Evolutionary conservation across 2,888 invertebrate genomes (phyloP).

Genomic region (Limulus polyphemus): DNA sequence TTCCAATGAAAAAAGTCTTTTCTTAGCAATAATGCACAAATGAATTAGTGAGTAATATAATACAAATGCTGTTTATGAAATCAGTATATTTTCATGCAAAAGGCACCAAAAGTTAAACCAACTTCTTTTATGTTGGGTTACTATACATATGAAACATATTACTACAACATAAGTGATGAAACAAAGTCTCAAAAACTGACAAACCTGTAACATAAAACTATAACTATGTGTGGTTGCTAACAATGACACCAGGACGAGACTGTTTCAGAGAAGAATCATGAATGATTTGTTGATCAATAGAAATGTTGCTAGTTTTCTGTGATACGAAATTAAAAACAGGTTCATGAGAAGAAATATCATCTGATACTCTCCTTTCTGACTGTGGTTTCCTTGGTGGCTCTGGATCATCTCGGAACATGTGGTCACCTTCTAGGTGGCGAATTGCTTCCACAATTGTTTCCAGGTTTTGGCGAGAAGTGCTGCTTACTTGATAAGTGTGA

Average conservation of each 20-base stretch:
- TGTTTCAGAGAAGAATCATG: constrained; percentile 41
- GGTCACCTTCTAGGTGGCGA: constrained; percentile 90
- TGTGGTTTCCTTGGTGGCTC: constrained; percentile 1
- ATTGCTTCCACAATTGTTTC: constrained; percentile 98
- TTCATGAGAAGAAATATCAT: not conserved
- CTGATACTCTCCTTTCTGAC: not conserved
- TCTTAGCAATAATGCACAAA: no score
- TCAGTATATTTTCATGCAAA: no score
- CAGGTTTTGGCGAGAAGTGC: constrained; percentile 80
- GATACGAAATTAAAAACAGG: not conserved
- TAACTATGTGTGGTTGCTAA: constrained; percentile 41
- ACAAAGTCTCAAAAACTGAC: not conserved
- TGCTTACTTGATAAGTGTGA: constrained; percentile 4
- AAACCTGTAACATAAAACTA: not conserved
- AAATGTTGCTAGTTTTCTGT: constrained; percentile 2
- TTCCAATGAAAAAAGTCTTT: no score
- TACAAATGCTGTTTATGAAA: no score
- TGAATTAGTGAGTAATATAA: no score
- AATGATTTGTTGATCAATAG: constrained; percentile 27
- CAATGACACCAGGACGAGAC: constrained; percentile 77
- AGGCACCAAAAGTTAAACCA: no score
- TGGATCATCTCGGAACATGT: constrained; percentile 61
- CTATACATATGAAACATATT: no score
- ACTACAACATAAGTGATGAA: no score
- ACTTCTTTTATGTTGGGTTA: no score